These are phyloP conservation scores for Tachysurus vachellii DNA, from an alignment of 2,113 vertebrate species.

Conservation along the genomic window DNA sequence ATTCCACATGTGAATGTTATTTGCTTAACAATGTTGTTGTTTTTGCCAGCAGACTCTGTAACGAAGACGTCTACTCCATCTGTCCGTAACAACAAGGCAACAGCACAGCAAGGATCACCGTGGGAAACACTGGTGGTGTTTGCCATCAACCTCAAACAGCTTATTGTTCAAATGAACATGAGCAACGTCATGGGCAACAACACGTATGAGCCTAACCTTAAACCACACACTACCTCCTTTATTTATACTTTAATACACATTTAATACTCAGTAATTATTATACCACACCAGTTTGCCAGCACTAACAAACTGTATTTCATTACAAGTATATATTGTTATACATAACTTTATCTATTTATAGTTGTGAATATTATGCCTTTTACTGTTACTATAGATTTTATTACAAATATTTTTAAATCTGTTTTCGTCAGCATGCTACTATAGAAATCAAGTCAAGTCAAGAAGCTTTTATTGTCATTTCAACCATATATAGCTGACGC, in stretches of 20 bases:
- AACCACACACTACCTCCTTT: neutral
- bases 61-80: conserved; percentile 90
- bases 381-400: neutral
- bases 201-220: conserved; percentile 77
- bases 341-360: neutral
- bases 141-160: conserved; percentile 95
- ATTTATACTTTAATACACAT: neutral
- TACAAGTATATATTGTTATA: neutral
- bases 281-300: neutral
- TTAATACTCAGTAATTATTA: neutral
- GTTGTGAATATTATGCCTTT: neutral
- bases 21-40: neutral
- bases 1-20: neutral
- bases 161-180: conserved; percentile 99
- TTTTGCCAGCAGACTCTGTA: conserved; percentile 77
- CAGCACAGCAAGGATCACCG: conserved; percentile 87
- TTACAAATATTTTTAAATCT: neutral
- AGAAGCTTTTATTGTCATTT: no score
- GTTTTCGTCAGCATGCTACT: neutral
- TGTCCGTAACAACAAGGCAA: conserved; percentile 84
- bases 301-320: neutral
- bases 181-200: conserved; percentile 99
- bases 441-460: neutral
- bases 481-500: no score
- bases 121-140: conserved; percentile 99